These are phyloP conservation scores for Limenitis camilla DNA, from an alignment of 2,888 invertebrate species.

Conservation along the genomic window DNA sequence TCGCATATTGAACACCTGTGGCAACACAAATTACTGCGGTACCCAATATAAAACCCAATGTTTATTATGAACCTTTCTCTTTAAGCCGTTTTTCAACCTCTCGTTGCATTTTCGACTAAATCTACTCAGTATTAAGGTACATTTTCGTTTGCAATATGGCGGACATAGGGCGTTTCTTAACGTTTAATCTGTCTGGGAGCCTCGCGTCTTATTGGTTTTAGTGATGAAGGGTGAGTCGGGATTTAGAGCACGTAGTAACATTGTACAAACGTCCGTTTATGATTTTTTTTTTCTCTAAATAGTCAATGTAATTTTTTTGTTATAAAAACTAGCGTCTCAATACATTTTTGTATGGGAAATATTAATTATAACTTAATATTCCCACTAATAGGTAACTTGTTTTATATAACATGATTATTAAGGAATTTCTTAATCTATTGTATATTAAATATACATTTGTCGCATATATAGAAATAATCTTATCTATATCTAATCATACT, in stretches of 20 bases:
- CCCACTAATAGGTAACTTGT: no score
- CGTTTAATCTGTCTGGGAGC: conserved; percentile 44
- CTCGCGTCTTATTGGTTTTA: conserved; percentile 71
- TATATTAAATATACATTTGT: no score
- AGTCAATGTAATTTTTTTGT: not conserved
- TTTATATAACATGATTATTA: no score
- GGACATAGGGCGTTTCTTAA: conserved; percentile 53
- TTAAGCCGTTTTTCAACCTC: conserved; percentile 29
- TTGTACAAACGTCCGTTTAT: conserved; percentile 43
- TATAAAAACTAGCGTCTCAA: no score
- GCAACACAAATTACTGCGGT: conserved; percentile 30
- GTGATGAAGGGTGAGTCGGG: conserved; percentile 57
- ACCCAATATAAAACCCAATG: conserved; percentile 39
- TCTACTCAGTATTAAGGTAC: conserved; percentile 18
- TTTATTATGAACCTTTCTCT: conserved; percentile 51
- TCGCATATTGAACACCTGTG: conserved; percentile 29
- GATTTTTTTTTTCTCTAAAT: conserved; percentile 14
- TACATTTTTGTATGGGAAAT: no score
- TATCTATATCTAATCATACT: no score
- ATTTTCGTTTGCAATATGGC: conserved; percentile 26
- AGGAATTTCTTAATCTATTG: no score
- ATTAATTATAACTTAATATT: no score
- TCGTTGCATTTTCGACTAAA: conserved; percentile 29
- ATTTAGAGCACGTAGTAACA: conserved; percentile 46
- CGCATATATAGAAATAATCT: no score